Evolutionary conservation across 2,888 invertebrate genomes (phyloP), one percentile per base, ranked within the genome.

Genomic region (Cecidostiba fungosa): DNA sequence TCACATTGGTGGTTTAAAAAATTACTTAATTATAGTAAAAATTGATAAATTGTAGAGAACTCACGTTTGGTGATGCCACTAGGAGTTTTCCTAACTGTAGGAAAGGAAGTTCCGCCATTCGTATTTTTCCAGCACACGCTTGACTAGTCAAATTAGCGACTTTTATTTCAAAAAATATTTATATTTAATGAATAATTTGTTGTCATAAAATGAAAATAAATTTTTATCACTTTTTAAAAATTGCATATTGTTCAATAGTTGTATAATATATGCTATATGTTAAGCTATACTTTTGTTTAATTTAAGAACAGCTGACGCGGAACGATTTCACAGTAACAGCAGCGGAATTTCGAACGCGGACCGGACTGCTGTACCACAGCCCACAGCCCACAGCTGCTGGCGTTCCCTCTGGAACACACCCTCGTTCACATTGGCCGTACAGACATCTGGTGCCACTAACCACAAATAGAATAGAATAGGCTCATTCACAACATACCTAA

Each of bases 11-110:
- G n/a, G 3, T 85, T 87, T 62, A 36, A 90, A 90, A 91, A 89
- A 88, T 88, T 84, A 59, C 88, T 92, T 93, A 36, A 86, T 66
- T 79, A 69, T 78, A 54, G 82, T 87, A 91, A 90, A 89, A 89
- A 85, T 87, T 66, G 59, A 85, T 88, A 90, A 89, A 87, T 82
- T 59, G 54, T 43, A 12, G 8, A 36, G 90, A 85, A 95, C 85
- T 78, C 96, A 96, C 94, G 96, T 96, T 96, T 95, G 94, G 95
- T 94, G 95, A 96, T 95, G 96, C 96, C 96, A 96, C 96, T 95
- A 96, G 96, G 96, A 96, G 95, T 89, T 86, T 90, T 90, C 90
- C 91, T 59, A 59, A 88, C 86, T 87, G 85, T 84, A 83, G 91
- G 90, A 92, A 92, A 91, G 90, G 91, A 92, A 89, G 88, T 87